Base-by-base conservation (phyloP, 2,888 invertebrate species). In the Ophioninae sp. region DNA sequence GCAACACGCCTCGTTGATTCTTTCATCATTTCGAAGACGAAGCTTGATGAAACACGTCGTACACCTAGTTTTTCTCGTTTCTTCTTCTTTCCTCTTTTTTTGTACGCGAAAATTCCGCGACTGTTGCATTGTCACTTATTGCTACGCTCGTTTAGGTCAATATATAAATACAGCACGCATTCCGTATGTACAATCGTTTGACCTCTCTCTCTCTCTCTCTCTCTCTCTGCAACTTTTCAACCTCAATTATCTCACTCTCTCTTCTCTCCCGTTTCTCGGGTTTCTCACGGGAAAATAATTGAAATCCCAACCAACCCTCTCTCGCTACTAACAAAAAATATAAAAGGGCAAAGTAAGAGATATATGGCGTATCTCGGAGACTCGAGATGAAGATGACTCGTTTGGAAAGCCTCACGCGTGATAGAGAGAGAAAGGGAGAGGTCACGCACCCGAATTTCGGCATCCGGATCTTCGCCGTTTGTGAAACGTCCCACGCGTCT, bases 121-220 rank as follows among this genome's bases (percentile, higher is more conserved):
- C 63, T 56, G 79, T 72, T 23, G 51, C 51, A 51, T 51, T 51
- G 51, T 30, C 44, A 68, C 76, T 69, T 85, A 59, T 59, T 61
- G 56, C 44, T 78, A 65, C 30, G 41, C 58, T 75, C 63, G 39
- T 78, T 65, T 75, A 75, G 65, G 82, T 85, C 79, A 82, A 75
- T 75, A 78, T 85, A 74, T 83, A 83, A 82, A 87, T 90, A 90
- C 88, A 87, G 83, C 86, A 90, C 87, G 87, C 89, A 89, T 88
- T 86, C 88, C 82, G 86, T 89, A 90, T 90, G 78, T 90, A 90
- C 88, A 89, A 87, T 86, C 79, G 81, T 67, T 85, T 76, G 71
- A 78, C 78, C 64, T 73, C 56, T 81, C 65, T 79, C 73, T 41
- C 65, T 79, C 81, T 72, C 64, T 73, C 56, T 81, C 65, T 79